These are phyloP conservation scores for Clarias batrachus DNA, from an alignment of 2,113 vertebrate species.

Conservation along the genomic window DNA sequence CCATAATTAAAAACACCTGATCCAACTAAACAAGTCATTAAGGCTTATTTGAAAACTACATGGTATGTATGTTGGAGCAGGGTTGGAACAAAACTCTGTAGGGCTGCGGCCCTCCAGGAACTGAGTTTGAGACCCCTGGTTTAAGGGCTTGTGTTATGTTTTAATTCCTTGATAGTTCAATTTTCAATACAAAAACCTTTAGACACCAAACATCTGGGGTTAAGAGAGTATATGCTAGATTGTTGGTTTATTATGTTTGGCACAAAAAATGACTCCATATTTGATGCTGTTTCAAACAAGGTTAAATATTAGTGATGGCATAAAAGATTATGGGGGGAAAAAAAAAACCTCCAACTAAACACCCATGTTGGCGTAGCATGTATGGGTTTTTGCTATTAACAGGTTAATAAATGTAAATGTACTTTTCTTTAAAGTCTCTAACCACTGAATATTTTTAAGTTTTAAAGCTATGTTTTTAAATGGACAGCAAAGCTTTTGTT, in stretches of 20 bases:
- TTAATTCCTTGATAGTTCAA: not conserved
- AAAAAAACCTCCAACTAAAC: not conserved
- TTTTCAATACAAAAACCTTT: too few relatives aligned
- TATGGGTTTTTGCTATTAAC: not conserved
- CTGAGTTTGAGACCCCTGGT: too few relatives aligned
- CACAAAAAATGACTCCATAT: slow-evolving; percentile 20
- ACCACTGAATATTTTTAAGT: too few relatives aligned
- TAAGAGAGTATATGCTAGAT: not conserved
- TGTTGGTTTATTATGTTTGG: not conserved
- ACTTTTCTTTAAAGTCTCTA: not conserved
- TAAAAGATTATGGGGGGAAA: not conserved
- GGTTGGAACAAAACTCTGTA: too few relatives aligned
- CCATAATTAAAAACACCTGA: too few relatives aligned
- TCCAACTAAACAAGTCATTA: too few relatives aligned
- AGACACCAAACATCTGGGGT: not conserved
- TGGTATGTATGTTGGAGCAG: too few relatives aligned
- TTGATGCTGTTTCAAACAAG: not conserved
- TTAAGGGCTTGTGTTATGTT: not conserved
- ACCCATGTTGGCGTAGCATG: not conserved
- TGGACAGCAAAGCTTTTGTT: not conserved
- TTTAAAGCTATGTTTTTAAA: not conserved
- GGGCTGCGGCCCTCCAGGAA: too few relatives aligned
- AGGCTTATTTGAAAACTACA: too few relatives aligned
- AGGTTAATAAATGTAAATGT: not conserved
- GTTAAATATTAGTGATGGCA: not conserved